Conservation (phyloP, 1,140 invertebrate genomes). For the Cataglyphis hispanica region DNA sequence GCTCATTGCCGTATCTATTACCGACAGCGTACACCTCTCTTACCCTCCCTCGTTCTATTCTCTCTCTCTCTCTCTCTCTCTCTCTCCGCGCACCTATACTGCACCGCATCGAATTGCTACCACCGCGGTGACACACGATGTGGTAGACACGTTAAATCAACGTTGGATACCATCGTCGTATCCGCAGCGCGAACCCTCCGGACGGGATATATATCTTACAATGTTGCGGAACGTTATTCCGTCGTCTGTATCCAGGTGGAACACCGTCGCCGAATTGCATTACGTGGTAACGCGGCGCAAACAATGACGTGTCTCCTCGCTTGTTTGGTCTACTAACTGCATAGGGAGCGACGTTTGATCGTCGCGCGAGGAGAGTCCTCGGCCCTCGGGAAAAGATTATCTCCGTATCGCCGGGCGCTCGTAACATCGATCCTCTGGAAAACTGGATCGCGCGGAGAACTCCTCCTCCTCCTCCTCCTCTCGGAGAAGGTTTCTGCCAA, state of each 20-base stretch:
- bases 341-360: conserved; percentile 62
- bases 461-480: too few relatives aligned
- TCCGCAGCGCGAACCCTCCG: conserved; percentile 1
- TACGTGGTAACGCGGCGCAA: conserved; percentile 57
- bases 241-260: conserved; percentile 34
- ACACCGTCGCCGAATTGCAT: conserved; percentile 64
- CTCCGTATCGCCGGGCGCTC: neutral
- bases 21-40: conserved; percentile 46
- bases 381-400: conserved; percentile 58
- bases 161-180: conserved; percentile 48
- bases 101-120: conserved; percentile 26
- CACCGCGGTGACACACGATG: conserved; percentile 36
- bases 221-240: conserved; percentile 48
- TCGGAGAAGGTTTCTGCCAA: conserved; percentile 1
- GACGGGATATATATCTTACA: conserved; percentile 56
- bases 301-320: conserved; percentile 67
- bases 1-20: conserved; percentile 75
- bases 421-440: conserved; percentile 30
- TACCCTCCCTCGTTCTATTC: neutral
- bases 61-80: neutral
- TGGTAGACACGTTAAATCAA: conserved; percentile 72
- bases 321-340: conserved; percentile 70
- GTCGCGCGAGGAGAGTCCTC: conserved; percentile 23
- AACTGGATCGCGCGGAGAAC: neutral
- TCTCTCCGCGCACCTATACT: neutral